Evolutionary conservation across 2,888 invertebrate genomes (phyloP), one percentile per base, ranked within the genome.

Genomic region (Nezara viridula): DNA sequence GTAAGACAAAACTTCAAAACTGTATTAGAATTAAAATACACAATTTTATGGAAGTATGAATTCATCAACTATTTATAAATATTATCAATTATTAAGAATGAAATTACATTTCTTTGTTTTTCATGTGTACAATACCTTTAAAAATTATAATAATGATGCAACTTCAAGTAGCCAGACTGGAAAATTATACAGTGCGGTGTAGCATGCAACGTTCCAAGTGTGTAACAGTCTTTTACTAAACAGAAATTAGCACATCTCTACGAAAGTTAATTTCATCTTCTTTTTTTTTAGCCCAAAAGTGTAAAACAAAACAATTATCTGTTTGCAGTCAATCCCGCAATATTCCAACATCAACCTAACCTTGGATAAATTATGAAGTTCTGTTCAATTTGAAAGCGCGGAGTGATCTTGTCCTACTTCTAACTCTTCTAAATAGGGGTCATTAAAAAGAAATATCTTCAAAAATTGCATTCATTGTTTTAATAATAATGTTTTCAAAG

Each of bases 91-190:
- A 55, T n/a, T n/a, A 12, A 14, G 27, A 16, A 60, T 60, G 14
- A 16, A 19, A 73, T 73, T 19, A 37, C 32, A 7, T 7, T 16
- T 21, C 37, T 14, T 73, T 37, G 37, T 16, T 60, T 60, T 60
- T 27, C 1, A 7, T 37, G 9, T 5, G 32, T 73, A 73, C 1
- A 19, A 16, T 73, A 73, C 19, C 37, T 73, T 37, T 21, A 19
- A 73, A 32, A 73, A 73, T 73, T 73, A 37, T 73, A 73, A 73
- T 73, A 73, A 73, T 73, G 66, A 21, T 10, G 66, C 7, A 73
- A 73, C 32, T 37, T 19, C 6, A 37, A 73, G 66, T 7, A 73
- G 7, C 14, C 37, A 73, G 37, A 73, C 4, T 73, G 66, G 37
- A 73, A 73, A 73, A 73, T 73, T 37, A 32, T 73, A 73, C 37